These are phyloP conservation scores for Geodia barretti DNA, from an alignment of 37 sponge, comb jelly and placozoan genomes.

Conservation along the genomic window DNA sequence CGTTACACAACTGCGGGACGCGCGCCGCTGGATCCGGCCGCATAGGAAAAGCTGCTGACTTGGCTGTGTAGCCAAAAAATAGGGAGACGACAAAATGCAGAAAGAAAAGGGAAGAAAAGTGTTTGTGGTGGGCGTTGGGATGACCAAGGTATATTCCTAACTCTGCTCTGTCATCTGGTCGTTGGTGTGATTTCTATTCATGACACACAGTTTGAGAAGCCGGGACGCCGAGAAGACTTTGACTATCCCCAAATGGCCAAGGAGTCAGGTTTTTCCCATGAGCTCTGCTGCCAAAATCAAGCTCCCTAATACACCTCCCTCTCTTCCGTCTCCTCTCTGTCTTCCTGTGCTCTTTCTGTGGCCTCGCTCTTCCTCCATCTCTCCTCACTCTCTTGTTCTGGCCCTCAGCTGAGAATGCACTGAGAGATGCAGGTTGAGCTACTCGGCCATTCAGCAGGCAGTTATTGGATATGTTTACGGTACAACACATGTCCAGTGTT, in stretches of 20 bases:
- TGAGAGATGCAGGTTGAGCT: slow-evolving; percentile 80
- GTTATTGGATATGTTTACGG: slow-evolving; percentile 86
- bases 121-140: slow-evolving; percentile 93
- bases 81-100: too few species aligned
- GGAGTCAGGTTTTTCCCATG: slow-evolving; percentile 72
- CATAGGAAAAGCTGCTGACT: neutral
- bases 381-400: too few species aligned
- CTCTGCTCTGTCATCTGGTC: neutral
- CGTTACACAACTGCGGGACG: too few species aligned
- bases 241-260: slow-evolving; percentile 95
- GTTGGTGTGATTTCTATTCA: neutral
- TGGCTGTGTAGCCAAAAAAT: neutral
- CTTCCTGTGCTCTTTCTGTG: neutral
- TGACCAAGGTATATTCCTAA: slow-evolving; percentile 83
- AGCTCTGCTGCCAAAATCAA: neutral
- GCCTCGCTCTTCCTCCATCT: neutral
- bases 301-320: neutral
- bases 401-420: slow-evolving; percentile 59
- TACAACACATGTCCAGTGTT: neutral
- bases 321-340: neutral
- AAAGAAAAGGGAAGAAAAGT: slow-evolving; percentile 73
- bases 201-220: slow-evolving; percentile 86
- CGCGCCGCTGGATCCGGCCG: too few species aligned
- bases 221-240: slow-evolving; percentile 83
- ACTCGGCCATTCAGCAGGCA: slow-evolving; percentile 71